These are phyloP conservation scores for Pseudolycoriella hygida DNA, from an alignment of 2,888 invertebrate species.

Conservation along the genomic window DNA sequence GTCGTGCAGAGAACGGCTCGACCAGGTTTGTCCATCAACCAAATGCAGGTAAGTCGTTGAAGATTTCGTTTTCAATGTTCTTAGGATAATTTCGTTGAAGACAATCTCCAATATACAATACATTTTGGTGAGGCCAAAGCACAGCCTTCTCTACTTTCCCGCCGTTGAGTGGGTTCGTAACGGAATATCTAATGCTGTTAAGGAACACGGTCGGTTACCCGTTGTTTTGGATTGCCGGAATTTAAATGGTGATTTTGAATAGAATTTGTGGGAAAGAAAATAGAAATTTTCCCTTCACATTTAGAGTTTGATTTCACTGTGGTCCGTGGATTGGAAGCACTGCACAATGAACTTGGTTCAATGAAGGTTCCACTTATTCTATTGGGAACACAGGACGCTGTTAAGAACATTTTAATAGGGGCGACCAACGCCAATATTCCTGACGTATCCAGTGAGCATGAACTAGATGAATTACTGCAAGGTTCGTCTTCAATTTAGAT, in stretches of 20 bases:
- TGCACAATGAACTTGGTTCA: constrained; percentile 51
- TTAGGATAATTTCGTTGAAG: constrained; percentile 28
- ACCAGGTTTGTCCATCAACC: constrained; percentile 56
- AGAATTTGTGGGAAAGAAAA: background rate
- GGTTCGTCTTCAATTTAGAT: background rate
- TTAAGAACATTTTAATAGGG: constrained; percentile 21
- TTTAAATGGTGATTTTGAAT: constrained; percentile 38
- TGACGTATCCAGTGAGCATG: constrained; percentile 8
- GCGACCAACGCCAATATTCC: constrained; percentile 12
- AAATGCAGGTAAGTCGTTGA: constrained; percentile 36
- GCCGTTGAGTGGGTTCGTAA: constrained; percentile 68
- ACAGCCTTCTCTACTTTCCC: constrained; percentile 61
- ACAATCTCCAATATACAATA: constrained; percentile 50
- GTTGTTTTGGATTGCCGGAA: constrained; percentile 69
- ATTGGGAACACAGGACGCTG: constrained; percentile 27
- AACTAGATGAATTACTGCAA: constrained; percentile 7
- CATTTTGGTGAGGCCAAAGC: constrained; percentile 58
- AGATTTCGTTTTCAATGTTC: constrained; percentile 1
- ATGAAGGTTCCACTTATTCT: constrained; percentile 57
- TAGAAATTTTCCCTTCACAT: constrained; percentile 9
- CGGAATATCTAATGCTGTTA: constrained; percentile 55
- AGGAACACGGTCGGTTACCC: constrained; percentile 51
- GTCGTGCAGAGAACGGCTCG: constrained; percentile 66
- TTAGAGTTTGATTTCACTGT: constrained; percentile 71
- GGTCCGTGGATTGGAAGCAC: constrained; percentile 62